Percentiles rank a stretch among this genome's conserved stretches.
Conservation (phyloP, 2,888 invertebrate genomes). For the Papilio elwesi region DNA sequence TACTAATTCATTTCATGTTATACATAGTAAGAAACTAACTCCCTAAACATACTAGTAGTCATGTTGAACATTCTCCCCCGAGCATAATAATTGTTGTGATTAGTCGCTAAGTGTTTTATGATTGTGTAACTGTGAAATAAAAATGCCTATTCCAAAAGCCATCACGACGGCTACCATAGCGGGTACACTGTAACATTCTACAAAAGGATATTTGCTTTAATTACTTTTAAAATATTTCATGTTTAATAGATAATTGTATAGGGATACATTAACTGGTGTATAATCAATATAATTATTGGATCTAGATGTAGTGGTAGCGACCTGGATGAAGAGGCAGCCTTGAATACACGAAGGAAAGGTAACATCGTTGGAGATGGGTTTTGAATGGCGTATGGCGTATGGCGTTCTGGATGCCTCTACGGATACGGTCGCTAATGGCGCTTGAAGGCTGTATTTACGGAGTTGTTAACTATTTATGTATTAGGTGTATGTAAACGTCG, state of each 20-base stretch:
- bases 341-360: not conserved
- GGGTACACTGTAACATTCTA: conserved; percentile 52
- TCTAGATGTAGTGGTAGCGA: conserved; percentile 20
- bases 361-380: too few relatives aligned
- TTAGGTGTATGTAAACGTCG: conserved; percentile 76
- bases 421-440: conserved; percentile 36
- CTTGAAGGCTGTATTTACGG: conserved; percentile 74
- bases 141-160: conserved; percentile 67
- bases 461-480: conserved; percentile 81
- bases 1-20: not conserved
- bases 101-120: conserved; percentile 68
- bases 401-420: not conserved
- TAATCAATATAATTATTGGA: conserved; percentile 35
- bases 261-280: conserved; percentile 41
- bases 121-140: not conserved
- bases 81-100: conserved; percentile 73
- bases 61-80: conserved; percentile 47
- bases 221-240: conserved; percentile 79
- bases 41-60: conserved; percentile 38
- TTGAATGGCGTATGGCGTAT: not conserved
- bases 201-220: conserved; percentile 71
- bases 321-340: conserved; percentile 10
- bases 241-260: conserved; percentile 75
- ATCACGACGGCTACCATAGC: conserved; percentile 76
- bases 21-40: not conserved